Conservation (phyloP, 2,113 vertebrate species). For the Gopherus flavomarginatus region DNA sequence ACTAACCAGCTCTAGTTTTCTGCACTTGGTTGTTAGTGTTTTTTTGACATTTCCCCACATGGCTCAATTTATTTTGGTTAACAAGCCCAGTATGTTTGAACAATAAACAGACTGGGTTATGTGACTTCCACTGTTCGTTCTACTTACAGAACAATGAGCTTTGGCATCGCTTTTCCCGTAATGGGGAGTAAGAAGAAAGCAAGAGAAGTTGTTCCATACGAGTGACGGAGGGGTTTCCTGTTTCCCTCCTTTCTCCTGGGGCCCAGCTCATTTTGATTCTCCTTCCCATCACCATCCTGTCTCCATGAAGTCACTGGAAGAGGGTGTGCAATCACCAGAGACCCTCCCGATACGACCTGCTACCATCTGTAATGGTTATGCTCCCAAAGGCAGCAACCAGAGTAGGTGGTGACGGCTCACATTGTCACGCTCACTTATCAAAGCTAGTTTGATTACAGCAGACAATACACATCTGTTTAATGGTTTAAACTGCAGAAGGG, state of each 20-base stretch:
- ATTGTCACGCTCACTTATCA: neutral
- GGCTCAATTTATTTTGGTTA: neutral
- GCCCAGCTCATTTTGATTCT: neutral
- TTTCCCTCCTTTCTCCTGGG: neutral
- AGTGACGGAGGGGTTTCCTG: neutral
- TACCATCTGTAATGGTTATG: rapidly evolving
- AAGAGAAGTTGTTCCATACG: neutral
- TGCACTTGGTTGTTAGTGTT: neutral
- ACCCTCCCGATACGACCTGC: neutral
- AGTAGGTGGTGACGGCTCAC: neutral
- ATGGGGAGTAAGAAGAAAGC: neutral
- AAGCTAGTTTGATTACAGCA: neutral
- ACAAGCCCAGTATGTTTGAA: neutral
- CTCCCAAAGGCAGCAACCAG: neutral
- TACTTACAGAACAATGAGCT: neutral
- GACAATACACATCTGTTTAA: neutral
- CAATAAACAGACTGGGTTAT: neutral
- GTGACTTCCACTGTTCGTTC: neutral
- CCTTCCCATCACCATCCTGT: neutral
- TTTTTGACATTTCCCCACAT: neutral
- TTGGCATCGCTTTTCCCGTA: neutral
- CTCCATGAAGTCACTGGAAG: rapidly evolving
- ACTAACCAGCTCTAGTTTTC: neutral
- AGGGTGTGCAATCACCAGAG: rapidly evolving
- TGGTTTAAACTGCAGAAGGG: neutral